Percentiles rank a stretch among this genome's conserved stretches.
Evolutionary conservation across 1,140 invertebrate species (phyloP).

Genomic region (Polypedilum pembai): DNA sequence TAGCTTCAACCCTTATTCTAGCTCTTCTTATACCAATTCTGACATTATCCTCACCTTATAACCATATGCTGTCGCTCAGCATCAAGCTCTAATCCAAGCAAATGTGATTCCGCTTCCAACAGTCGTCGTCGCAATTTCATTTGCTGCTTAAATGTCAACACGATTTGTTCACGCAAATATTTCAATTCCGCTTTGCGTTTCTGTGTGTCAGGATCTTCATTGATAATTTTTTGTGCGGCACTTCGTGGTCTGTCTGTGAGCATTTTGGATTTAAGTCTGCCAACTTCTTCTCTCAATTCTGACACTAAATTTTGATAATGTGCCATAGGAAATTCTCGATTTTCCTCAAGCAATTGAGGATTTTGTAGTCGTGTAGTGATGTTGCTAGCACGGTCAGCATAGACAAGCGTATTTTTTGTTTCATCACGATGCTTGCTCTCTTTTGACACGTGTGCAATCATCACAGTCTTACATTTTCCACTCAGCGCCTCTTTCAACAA

Average conservation of each 20-base stretch:
- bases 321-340: slow-evolving; percentile 47
- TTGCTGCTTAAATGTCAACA: slow-evolving; percentile 81
- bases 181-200: slow-evolving; percentile 56
- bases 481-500: slow-evolving; percentile 78
- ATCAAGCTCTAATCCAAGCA: slow-evolving; percentile 73
- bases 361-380: slow-evolving; percentile 57
- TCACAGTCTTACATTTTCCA: slow-evolving; percentile 85
- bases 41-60: slow-evolving; percentile 47
- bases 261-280: slow-evolving; percentile 71
- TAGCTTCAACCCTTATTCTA: no score
- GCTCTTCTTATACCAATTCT: no score
- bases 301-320: slow-evolving; percentile 70
- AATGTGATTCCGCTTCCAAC: slow-evolving; percentile 79
- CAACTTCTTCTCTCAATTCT: slow-evolving; percentile 78
- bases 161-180: slow-evolving; percentile 70
- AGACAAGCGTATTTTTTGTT: slow-evolving; percentile 85
- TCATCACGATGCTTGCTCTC: slow-evolving; percentile 73
- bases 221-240: slow-evolving; percentile 35
- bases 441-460: slow-evolving; percentile 93
- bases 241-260: slow-evolving; percentile 56
- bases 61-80: slow-evolving; percentile 77
- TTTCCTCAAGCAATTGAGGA: slow-evolving; percentile 38
- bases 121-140: slow-evolving; percentile 76
- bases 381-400: slow-evolving; percentile 86
- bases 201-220: slow-evolving; percentile 38